phyloP scores from a whole-genome alignment of 2,888 invertebrate genomes.

The Oligia latruncula region DNA sequence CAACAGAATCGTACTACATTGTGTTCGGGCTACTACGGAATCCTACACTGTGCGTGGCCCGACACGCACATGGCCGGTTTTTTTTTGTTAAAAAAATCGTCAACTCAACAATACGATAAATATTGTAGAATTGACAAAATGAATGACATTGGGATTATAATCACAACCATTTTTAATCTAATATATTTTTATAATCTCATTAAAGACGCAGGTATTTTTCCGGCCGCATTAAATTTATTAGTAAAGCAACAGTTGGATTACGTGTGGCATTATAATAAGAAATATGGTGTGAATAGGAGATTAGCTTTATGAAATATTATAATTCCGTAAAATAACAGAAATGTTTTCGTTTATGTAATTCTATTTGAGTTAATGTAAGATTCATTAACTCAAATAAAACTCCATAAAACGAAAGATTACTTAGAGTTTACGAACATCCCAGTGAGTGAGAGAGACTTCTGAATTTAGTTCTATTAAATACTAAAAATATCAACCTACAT shows the following conservation, averaged over 20 bases:
- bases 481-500: constrained; percentile 5
- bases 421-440: background rate
- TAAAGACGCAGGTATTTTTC: constrained; percentile 16
- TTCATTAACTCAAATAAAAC: background rate
- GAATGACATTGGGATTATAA: background rate
- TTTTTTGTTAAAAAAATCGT: background rate
- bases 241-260: constrained; percentile 60
- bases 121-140: background rate
- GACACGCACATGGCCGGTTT: no score
- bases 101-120: background rate
- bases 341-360: constrained; percentile 6
- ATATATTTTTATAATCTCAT: constrained; percentile 13
- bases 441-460: background rate
- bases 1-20: no score
- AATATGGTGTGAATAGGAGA: constrained; percentile 38
- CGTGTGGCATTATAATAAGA: constrained; percentile 49
- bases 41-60: no score
- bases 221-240: constrained; percentile 42
- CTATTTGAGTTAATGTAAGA: constrained; percentile 24
- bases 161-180: background rate
- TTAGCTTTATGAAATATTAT: constrained; percentile 36
- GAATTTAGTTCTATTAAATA: constrained; percentile 17
- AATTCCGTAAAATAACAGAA: constrained; percentile 9
- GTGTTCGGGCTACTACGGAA: no score
- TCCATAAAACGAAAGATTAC: background rate